Evolutionary conservation across 2,888 invertebrate species (phyloP).

Genomic region (Nymphalis polychloros): DNA sequence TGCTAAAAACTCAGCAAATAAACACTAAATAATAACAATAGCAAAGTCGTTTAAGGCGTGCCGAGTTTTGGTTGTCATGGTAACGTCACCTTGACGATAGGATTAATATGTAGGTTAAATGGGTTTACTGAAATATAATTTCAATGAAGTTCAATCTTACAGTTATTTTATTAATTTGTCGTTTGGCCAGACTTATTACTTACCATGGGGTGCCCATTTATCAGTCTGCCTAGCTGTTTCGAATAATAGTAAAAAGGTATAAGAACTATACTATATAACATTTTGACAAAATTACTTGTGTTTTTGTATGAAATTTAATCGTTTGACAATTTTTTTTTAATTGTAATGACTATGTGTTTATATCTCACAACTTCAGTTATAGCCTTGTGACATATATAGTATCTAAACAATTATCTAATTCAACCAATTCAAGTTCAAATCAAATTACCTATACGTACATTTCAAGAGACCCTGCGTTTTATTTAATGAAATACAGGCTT

Average conservation of each 20-base stretch:
- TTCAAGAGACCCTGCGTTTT: constrained; percentile 10
- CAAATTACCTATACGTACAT: background rate
- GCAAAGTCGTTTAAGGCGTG: constrained; percentile 37
- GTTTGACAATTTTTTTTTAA: too few species aligned
- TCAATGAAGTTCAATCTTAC: too few species aligned
- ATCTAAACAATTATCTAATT: background rate
- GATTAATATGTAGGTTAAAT: background rate
- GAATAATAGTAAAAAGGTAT: too few species aligned
- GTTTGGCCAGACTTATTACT: too few species aligned
- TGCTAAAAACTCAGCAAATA: constrained; percentile 34
- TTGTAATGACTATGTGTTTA: too few species aligned
- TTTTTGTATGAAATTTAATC: too few species aligned
- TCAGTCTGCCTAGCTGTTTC: too few species aligned
- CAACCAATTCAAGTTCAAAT: background rate
- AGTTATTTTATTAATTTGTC: too few species aligned
- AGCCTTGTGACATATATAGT: background rate
- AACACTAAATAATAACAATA: constrained; percentile 39
- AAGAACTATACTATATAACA: too few species aligned
- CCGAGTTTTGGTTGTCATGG: constrained; percentile 42
- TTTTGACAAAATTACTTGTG: too few species aligned
- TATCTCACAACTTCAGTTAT: too few species aligned
- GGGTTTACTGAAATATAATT: background rate
- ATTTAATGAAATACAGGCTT: constrained; percentile 13
- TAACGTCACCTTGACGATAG: constrained; percentile 24
- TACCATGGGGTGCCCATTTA: too few species aligned